Percentiles rank a stretch among this genome's conserved stretches.
Evolutionary conservation across 2,888 invertebrate genomes (phyloP).

Genomic region (Epiblema foenella): DNA sequence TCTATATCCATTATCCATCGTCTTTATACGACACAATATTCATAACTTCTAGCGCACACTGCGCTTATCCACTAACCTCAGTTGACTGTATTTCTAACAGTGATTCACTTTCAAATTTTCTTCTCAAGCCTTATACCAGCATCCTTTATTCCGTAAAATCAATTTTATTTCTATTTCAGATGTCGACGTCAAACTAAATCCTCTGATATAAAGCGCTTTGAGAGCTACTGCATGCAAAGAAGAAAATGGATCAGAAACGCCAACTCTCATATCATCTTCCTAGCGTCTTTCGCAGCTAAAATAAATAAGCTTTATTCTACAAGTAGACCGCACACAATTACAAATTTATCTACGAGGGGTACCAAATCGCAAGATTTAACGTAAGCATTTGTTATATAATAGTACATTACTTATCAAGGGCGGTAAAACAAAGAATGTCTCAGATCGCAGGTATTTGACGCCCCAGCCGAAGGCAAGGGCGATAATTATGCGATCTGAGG

Average conservation of each 20-base stretch:
- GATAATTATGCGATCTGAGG: too few relatives aligned
- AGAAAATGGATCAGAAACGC: conserved; percentile 5
- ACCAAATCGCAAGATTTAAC: too few relatives aligned
- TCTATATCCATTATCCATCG: too few relatives aligned
- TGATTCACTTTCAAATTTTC: conserved; percentile 40
- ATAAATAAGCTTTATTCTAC: too few relatives aligned
- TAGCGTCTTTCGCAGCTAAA: too few relatives aligned
- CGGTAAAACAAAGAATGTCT: too few relatives aligned
- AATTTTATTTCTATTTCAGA: conserved; percentile 65
- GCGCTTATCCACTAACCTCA: neutral
- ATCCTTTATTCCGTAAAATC: conserved; percentile 53
- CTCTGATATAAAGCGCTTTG: conserved; percentile 61
- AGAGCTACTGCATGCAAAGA: conserved; percentile 55
- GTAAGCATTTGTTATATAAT: too few relatives aligned
- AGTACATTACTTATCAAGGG: too few relatives aligned
- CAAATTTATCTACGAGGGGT: too few relatives aligned
- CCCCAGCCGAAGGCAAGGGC: too few relatives aligned
- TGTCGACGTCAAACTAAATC: conserved; percentile 68
- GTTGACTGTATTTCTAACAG: conserved; percentile 37
- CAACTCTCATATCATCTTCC: neutral
- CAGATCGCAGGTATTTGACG: too few relatives aligned
- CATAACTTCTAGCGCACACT: neutral
- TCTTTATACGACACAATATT: neutral
- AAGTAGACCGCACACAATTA: too few relatives aligned
- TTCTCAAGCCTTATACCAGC: conserved; percentile 44